A percentile compares a stretch with the other conserved stretches of the same genome.
These are phyloP conservation scores for Drosophila nannoptera DNA, from an alignment of 1,140 invertebrate genomes.

Conservation along the genomic window DNA sequence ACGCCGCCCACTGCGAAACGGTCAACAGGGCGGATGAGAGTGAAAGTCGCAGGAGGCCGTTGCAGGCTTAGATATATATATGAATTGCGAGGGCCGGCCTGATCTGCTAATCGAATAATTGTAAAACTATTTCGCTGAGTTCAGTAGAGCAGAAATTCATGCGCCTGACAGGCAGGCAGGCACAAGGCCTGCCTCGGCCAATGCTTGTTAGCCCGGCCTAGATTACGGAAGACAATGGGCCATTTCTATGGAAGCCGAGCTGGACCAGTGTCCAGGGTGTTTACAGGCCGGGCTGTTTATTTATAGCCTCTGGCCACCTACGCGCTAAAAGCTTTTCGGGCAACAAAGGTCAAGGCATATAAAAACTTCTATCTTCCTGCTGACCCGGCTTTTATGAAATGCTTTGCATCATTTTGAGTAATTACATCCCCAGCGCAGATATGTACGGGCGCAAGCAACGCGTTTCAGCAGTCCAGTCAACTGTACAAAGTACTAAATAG, in stretches of 20 bases:
- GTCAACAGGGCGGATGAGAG: conserved; percentile 8
- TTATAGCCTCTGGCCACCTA: conserved; percentile 73
- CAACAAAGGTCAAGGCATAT: conserved; percentile 43
- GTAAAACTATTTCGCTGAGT: too few species aligned
- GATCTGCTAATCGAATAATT: too few species aligned
- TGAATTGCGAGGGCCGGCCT: too few species aligned
- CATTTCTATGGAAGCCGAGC: conserved; percentile 16
- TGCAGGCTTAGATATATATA: too few species aligned
- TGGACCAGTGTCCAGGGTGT: conserved; percentile 48
- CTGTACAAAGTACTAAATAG: conserved; percentile 47
- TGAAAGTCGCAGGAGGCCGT: conserved; percentile 25
- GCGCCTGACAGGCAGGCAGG: too few species aligned
- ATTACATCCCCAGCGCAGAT: conserved; percentile 63
- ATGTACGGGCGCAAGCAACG: conserved; percentile 40
- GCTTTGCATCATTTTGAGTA: conserved; percentile 64
- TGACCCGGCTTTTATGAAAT: background rate
- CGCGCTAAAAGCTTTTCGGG: conserved; percentile 70
- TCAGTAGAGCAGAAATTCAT: too few species aligned
- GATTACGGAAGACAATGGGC: conserved; percentile 47
- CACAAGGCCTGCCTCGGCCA: too few species aligned
- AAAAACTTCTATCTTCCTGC: conserved; percentile 23
- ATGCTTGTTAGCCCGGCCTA: background rate
- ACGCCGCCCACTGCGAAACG: background rate
- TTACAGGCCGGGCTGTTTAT: conserved; percentile 67
- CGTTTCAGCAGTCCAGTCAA: background rate